phyloP scores from a whole-genome alignment of 2,113 vertebrate species.

The Crotalus horridus region DNA sequence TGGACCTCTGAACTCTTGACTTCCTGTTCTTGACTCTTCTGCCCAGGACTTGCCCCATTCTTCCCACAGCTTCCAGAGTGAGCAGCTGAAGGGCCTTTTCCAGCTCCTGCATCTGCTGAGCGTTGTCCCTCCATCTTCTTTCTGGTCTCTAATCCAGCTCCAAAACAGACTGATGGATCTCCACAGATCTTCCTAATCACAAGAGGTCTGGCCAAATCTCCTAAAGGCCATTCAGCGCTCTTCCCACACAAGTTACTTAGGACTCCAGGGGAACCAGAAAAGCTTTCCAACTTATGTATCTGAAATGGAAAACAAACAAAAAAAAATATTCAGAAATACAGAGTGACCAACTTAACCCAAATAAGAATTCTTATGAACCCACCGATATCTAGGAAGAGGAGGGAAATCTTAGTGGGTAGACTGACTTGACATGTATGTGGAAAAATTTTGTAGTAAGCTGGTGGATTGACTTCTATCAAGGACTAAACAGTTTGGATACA shows the following conservation, averaged over 20 bases:
- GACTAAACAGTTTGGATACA: too few species aligned
- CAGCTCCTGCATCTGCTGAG: background rate
- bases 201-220: background rate
- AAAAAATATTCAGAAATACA: background rate
- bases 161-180: background rate
- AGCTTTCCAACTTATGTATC: background rate
- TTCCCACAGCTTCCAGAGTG: background rate
- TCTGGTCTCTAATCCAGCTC: background rate
- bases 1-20: background rate
- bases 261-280: background rate
- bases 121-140: background rate
- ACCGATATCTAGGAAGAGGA: background rate
- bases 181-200: background rate
- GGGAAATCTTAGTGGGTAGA: background rate
- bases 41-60: background rate
- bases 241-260: background rate
- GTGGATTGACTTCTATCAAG: background rate
- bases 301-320: background rate
- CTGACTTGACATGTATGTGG: rapidly evolving
- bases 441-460: background rate
- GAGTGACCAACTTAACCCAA: background rate
- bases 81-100: background rate
- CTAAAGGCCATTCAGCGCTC: background rate
- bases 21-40: background rate
- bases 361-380: background rate